Evolutionary conservation across 2,113 vertebrate species (phyloP), one percentile per base, ranked within the genome.

Genomic region (Anhinga rufa): DNA sequence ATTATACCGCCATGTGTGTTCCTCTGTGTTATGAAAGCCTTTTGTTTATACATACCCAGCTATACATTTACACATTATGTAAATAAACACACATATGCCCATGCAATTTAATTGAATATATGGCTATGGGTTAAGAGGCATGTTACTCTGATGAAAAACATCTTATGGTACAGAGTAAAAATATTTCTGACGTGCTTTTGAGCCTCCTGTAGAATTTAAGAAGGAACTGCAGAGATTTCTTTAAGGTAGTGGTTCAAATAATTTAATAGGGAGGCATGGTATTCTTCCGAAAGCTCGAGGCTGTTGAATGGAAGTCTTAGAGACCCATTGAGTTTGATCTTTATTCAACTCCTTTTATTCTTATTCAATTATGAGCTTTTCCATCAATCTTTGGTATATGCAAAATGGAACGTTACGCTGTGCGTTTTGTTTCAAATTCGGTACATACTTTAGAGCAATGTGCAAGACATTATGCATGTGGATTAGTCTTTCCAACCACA

Each of bases 41-140:
- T 96, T 93, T 97, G 94, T 96, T 97, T 97, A 96, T 93, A 91
- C 91, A 97, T 97, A 96, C 91, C 91, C 95, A 91, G 95, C 92
- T 97, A 96, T 97, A 97, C 97, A 92, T 97, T 97, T 97, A 91
- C 97, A 97, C 95, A 94, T 92, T 96, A 93, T 94, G 95, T 97
- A 97, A 97, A 97, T 97, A 97, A 96, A 96, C 97, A 95, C 95
- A 95, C 96, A 96, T 97, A 97, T 97, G 97, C 94, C 96, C 89
- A 44, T 94, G 94, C 93, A 95, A 95, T 97, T 96, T 97, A 97
- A 97, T 96, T 96, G 96, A 96, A 95, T 97, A 95, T 96, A 95
- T 91, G 87, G 87, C 91, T 95, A 8, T 91, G 92, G 94, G 94
- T 96, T 96, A 94, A 97, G 92, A 97, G 96, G 96, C 94, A 97